phyloP scores from a whole-genome alignment of 2,113 vertebrate species.

The Plotosus lineatus region DNA sequence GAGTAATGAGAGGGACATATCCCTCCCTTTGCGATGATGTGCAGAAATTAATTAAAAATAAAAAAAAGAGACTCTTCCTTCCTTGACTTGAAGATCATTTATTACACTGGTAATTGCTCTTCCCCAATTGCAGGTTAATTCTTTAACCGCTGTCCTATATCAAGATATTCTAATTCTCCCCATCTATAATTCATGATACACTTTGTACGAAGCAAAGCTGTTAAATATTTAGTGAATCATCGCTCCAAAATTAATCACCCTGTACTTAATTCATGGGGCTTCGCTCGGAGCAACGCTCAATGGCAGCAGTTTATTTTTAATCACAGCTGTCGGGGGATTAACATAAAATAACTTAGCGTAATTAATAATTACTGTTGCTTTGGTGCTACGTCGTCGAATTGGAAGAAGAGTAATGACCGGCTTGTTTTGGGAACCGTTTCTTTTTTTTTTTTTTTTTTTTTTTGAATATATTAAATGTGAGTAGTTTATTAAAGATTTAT shows the following conservation, averaged over 20 bases:
- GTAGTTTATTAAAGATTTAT: slow-evolving; percentile 65
- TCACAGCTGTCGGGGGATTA: slow-evolving; percentile 68
- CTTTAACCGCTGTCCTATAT: slow-evolving; percentile 81
- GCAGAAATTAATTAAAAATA: slow-evolving; percentile 81
- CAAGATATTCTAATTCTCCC: slow-evolving; percentile 74
- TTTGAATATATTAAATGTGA: slow-evolving; percentile 69
- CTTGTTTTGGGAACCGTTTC: slow-evolving; percentile 75
- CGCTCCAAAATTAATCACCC: slow-evolving; percentile 79
- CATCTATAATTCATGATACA: slow-evolving; percentile 83
- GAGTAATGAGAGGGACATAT: slow-evolving; percentile 68
- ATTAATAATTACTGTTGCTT: slow-evolving; percentile 75
- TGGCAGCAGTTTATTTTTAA: slow-evolving; percentile 75
- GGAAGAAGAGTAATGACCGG: slow-evolving; percentile 72
- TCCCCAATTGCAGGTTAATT: slow-evolving; percentile 80
- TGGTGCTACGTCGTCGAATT: slow-evolving; percentile 64
- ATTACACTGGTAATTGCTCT: slow-evolving; percentile 80
- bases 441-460: slow-evolving; percentile 57
- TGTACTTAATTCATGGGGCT: slow-evolving; percentile 73
- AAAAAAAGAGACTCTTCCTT: slow-evolving; percentile 71
- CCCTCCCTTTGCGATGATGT: slow-evolving; percentile 67
- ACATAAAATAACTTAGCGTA: slow-evolving; percentile 72
- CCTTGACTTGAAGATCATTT: slow-evolving; percentile 72
- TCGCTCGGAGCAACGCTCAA: slow-evolving; percentile 68
- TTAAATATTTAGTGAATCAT: slow-evolving; percentile 85
- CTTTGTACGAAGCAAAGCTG: slow-evolving; percentile 82